These are phyloP conservation scores for Leptothorax acervorum DNA, from an alignment of 2,888 invertebrate genomes.

Conservation along the genomic window DNA sequence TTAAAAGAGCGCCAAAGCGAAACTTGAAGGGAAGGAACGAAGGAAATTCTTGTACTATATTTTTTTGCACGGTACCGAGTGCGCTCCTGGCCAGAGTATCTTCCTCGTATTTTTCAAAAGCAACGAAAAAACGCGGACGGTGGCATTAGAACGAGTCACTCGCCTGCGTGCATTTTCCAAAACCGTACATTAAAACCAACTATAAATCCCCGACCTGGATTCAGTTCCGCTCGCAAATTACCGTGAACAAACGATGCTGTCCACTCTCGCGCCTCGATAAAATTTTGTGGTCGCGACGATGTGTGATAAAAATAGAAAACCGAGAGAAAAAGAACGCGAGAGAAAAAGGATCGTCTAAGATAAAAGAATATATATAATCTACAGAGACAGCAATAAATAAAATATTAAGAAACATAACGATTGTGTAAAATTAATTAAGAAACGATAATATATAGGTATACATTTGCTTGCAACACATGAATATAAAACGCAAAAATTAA, in stretches of 20 bases:
- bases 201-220: constrained; percentile 50
- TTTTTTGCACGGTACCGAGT: constrained; percentile 18
- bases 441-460: not conserved
- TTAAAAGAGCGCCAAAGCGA: constrained; percentile 41
- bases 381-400: not conserved
- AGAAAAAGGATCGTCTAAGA: not conserved
- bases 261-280: constrained; percentile 41
- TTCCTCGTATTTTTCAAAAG: constrained; percentile 47
- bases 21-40: constrained; percentile 30
- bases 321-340: not conserved
- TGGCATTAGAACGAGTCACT: constrained; percentile 52
- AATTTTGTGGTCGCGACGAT: constrained; percentile 43
- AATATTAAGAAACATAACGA: not conserved
- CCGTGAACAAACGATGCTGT: constrained; percentile 45
- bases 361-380: not conserved
- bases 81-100: constrained; percentile 3
- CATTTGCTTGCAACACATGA: not conserved
- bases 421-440: not conserved
- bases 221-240: constrained; percentile 52
- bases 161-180: constrained; percentile 50
- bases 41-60: constrained; percentile 31
- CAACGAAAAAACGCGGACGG: constrained; percentile 28
- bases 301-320: constrained; percentile 30
- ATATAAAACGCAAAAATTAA: not conserved
- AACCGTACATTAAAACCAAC: constrained; percentile 53